Conservation (phyloP, 2,797 vertebrate species). For the Chaetophractus vellerosus region DNA sequence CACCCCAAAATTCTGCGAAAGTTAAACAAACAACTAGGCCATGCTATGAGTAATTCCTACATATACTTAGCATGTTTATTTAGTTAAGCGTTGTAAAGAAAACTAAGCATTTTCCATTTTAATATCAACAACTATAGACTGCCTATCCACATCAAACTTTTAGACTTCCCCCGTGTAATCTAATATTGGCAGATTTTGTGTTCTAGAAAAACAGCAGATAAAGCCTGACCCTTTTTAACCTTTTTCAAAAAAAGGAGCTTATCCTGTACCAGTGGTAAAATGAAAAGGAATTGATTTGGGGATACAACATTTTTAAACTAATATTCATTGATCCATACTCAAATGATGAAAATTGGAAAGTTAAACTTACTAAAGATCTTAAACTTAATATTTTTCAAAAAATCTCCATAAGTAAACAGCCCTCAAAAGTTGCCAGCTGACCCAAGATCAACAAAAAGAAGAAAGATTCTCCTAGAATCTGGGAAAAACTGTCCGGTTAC, state of each 20-base stretch:
- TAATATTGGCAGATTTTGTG: background rate
- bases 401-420: background rate
- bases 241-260: background rate
- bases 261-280: background rate
- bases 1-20: background rate
- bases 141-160: background rate
- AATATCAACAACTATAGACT: background rate
- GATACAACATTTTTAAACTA: background rate
- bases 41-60: background rate
- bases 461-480: background rate
- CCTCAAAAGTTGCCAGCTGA: background rate
- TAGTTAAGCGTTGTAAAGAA: background rate
- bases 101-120: background rate
- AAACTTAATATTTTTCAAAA: background rate
- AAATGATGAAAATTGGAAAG: background rate
- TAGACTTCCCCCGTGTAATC: background rate
- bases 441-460: background rate
- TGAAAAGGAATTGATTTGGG: background rate
- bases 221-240: background rate
- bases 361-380: background rate
- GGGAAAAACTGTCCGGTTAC: background rate
- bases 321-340: background rate
- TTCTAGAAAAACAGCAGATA: background rate
- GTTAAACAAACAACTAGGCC: background rate
- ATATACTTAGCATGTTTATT: background rate